These are phyloP conservation scores for Myanophis thanlyinensis DNA, from an alignment of 2,113 vertebrate species.

Conservation along the genomic window DNA sequence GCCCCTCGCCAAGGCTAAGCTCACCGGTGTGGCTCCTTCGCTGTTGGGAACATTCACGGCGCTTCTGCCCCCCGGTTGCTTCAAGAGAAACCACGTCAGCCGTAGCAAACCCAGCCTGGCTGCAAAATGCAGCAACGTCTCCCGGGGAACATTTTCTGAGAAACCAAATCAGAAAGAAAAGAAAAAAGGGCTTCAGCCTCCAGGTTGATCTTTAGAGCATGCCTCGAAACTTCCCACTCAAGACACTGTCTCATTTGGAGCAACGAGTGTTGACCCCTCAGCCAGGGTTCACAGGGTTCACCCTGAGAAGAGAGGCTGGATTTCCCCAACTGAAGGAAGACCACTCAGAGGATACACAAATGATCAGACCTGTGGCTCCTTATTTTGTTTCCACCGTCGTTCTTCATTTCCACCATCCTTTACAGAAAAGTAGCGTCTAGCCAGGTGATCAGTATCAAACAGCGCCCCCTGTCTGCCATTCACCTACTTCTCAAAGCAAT, in stretches of 20 bases:
- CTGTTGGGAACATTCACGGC: conserved; percentile 83
- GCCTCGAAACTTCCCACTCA: neutral
- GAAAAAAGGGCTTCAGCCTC: neutral
- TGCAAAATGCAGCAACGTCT: conserved; percentile 93
- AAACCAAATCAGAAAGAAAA: neutral
- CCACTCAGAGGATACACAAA: neutral
- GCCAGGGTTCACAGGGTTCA: neutral
- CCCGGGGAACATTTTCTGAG: conserved; percentile 82
- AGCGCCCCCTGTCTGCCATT: neutral
- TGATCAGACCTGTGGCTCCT: neutral
- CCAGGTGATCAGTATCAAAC: neutral
- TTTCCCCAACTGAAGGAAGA: neutral
- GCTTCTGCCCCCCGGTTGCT: conserved; percentile 83
- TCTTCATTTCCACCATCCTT: neutral
- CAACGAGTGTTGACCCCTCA: neutral
- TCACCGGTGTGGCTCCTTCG: conserved; percentile 83
- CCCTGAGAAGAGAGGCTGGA: neutral
- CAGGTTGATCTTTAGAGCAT: neutral
- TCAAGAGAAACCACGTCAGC: conserved; percentile 83
- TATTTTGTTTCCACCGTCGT: neutral
- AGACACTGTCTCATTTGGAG: neutral
- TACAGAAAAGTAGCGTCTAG: neutral
- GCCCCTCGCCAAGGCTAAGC: conserved; percentile 81
- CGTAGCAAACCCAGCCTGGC: conserved; percentile 83
- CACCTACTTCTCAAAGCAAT: neutral